Percentiles rank a stretch among this genome's conserved stretches.
Conservation (phyloP, 2,888 invertebrate genomes). For the Hirtodrosophila trivittata region DNA sequence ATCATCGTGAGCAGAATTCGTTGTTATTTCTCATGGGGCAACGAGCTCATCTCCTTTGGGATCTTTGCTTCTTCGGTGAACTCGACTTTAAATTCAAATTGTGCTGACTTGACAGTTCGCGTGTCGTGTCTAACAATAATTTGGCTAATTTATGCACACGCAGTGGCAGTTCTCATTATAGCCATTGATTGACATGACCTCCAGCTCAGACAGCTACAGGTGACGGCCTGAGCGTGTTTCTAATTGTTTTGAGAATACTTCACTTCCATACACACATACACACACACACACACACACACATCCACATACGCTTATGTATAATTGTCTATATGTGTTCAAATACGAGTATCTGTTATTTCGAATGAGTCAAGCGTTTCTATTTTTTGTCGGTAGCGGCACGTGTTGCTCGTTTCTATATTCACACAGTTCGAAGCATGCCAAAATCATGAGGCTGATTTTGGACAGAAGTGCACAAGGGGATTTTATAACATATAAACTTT, state of each 20-base stretch:
- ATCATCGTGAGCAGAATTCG: constrained; percentile 32
- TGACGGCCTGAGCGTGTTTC: constrained; percentile 54
- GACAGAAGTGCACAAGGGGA: constrained; percentile 7
- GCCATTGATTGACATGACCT: constrained; percentile 71
- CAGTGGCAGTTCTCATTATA: constrained; percentile 63
- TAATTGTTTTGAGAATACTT: constrained; percentile 43
- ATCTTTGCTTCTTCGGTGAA: constrained; percentile 8
- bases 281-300: background rate
- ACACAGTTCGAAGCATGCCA: constrained; percentile 19
- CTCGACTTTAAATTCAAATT: constrained; percentile 3
- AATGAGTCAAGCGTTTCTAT: constrained; percentile 28
- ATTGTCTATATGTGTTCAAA: constrained; percentile 3
- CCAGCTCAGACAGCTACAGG: constrained; percentile 50
- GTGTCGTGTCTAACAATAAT: constrained; percentile 63
- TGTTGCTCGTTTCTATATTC: constrained; percentile 42
- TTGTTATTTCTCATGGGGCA: constrained; percentile 56
- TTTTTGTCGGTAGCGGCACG: constrained; percentile 36
- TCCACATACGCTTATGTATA: background rate
- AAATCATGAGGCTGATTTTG: constrained; percentile 21
- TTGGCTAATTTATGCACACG: constrained; percentile 70
- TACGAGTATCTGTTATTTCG: constrained; percentile 5
- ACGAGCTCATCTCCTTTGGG: constrained; percentile 30
- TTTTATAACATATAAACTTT: constrained; percentile 18
- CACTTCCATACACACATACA: constrained; percentile 13
- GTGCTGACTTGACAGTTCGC: constrained; percentile 33